Conservation (phyloP, 2,113 vertebrate species). For the Pangasianodon gigas region DNA sequence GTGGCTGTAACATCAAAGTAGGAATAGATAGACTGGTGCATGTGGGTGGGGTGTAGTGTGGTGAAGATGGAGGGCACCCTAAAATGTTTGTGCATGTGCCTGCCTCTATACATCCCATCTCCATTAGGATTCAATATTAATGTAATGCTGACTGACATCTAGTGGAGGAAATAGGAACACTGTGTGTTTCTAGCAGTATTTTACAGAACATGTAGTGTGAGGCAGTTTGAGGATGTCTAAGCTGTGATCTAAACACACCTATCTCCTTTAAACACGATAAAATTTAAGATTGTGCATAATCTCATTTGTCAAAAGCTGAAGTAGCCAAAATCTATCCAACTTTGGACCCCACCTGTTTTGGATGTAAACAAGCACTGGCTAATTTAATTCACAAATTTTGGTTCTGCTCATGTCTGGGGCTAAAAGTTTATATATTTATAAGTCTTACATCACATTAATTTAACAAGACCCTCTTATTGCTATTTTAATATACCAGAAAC, state of each 20-base stretch:
- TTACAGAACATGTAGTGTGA: neutral
- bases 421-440: neutral
- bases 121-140: neutral
- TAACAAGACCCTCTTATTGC: neutral
- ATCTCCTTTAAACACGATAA: neutral
- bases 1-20: neutral
- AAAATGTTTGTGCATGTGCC: neutral
- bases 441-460: neutral
- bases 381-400: neutral
- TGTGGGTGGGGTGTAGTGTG: neutral
- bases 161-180: slow-evolving; percentile 2
- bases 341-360: neutral
- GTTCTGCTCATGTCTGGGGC: neutral
- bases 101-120: neutral
- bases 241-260: neutral
- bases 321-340: neutral
- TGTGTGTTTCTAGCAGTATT: too few relatives aligned
- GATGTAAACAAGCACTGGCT: neutral
- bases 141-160: slow-evolving; percentile 18
- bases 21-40: neutral
- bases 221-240: neutral
- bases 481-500: neutral
- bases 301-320: neutral
- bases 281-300: neutral
- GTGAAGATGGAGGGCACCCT: neutral